Conservation (phyloP, 2,797 vertebrate species). For the Syngnathus rostellatus region DNA sequence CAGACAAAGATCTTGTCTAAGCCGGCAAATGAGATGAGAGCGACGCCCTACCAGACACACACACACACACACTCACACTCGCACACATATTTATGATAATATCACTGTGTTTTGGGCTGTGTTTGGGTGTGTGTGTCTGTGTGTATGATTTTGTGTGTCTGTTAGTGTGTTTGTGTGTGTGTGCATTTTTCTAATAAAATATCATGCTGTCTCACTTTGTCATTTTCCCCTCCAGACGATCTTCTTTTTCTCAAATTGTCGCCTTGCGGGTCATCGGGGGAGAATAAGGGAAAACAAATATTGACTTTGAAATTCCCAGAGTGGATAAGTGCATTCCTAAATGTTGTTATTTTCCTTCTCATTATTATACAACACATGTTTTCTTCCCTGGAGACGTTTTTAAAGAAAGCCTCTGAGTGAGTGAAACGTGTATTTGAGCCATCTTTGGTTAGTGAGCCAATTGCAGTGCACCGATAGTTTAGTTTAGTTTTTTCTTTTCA, state of each 20-base stretch:
- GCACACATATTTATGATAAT: slow-evolving; percentile 9
- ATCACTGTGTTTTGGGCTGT: slow-evolving; percentile 32
- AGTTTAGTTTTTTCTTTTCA: too few species aligned
- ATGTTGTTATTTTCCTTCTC: background rate
- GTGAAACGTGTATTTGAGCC: background rate
- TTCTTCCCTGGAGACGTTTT: background rate
- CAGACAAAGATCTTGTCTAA: slow-evolving; percentile 54
- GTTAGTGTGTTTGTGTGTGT: background rate
- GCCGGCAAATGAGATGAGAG: slow-evolving; percentile 57
- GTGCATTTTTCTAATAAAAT: background rate
- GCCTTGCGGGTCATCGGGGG: background rate
- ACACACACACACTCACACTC: slow-evolving; percentile 19
- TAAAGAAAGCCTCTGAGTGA: background rate
- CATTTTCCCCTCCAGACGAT: background rate
- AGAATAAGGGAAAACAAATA: background rate
- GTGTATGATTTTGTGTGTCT: background rate
- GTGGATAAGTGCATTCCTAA: background rate
- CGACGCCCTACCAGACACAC: slow-evolving; percentile 21
- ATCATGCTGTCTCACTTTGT: background rate
- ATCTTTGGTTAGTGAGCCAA: background rate
- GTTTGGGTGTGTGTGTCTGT: background rate
- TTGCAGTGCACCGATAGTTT: background rate
- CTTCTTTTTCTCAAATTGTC: slow-evolving; percentile 4
- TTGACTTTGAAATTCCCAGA: slow-evolving; percentile 3
- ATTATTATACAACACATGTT: background rate